Base-by-base conservation (phyloP, 2,113 vertebrate species). In the Litocranius walleri region DNA sequence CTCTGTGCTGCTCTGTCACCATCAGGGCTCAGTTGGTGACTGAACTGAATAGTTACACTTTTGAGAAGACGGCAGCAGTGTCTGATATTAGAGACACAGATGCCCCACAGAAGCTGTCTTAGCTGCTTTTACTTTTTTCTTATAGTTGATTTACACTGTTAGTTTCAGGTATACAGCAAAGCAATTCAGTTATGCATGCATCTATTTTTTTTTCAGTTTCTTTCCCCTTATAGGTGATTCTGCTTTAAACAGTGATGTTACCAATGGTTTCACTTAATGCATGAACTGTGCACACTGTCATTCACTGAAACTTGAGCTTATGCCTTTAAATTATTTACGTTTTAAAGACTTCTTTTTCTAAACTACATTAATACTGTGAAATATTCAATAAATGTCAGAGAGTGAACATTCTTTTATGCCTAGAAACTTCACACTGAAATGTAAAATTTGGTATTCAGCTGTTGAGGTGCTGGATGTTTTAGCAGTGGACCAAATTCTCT, bases 231-330 rank as follows among this genome's bases (percentile, higher is more conserved):
- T 1, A 81, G 48, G 78, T 29, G 61, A 54, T 56, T 82, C 13
- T 88, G 12, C 78, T 93, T 97, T 92, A 27, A 95, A 90, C 87
- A 91, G 78, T 61, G 50, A 71, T 80, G 50, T 94, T 82, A 89
- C 29, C 13, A 40, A 13, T 88, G 36, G n/a, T 94, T 45, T 86
- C 36, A 80, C 27, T 14, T 85, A 64, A 88, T 71, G 56, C 29
- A 57, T 71, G 40, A 90, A 25, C 36, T 3, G 4, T 78, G 8
- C 21, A 88, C 25, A 64, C 45, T 86, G 61, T 67, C 43, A 88
- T 62, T 83, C 59, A 85, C 57, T 95, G 80, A 92, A 88, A 77
- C 45, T 30, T 92, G 84, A 91, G 43, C 40, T 82, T 71, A 84
- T 92, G 33, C 16, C 91, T 40, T 62, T 92, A 62, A 84, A 90